Base-by-base conservation (phyloP, 1,140 invertebrate species). In the Hetaerina americana region DNA sequence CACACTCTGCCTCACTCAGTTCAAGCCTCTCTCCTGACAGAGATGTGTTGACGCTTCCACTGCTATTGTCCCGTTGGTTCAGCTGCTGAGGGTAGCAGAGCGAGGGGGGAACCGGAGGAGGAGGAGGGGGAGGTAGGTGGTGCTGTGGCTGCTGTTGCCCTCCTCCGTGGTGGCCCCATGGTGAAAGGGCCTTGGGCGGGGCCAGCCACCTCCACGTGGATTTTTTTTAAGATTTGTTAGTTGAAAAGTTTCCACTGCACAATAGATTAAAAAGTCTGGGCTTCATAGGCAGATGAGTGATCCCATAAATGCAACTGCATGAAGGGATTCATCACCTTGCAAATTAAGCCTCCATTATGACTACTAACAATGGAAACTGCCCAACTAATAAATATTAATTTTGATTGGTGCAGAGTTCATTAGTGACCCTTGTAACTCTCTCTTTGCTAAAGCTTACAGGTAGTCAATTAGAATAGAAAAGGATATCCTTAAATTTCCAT, bases 1-100 rank as follows among this genome's bases (percentile, higher is more conserved):
- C 89, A 81, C 87, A 89, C 78, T 90, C 88, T 29, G 88, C 87
- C 76, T 89, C 88, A 76, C 86, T 87, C 69, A 88, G 79, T 77
- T 89, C 88, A 70, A 81, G 82, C 74, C 83, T 82, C 75, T 83
- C 85, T 57, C 40, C 40, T 57, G 40, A 57, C 40, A 57, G 40
- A n/a, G 40, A 57, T 5, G 40, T 57, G 22, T 57, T 57, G 15
- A 57, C 40, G 10, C 40, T 57, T 12, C 40, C 40, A 10, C 40
- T 57, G 22, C 40, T 57, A n/a, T 57, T 57, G 40, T 57, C 40
- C 40, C 40, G 40, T n/a, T 57, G 40, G 22, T 57, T 57, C 40
- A 57, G 40, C 40, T 57, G 40, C 40, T 57, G 40, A n/a, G 40
- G 22, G 40, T 57, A 57, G 40, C 40, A 57, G 15, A n/a, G 40